A percentile compares a stretch with the other conserved stretches of the same genome.
Conservation (phyloP, 1,140 invertebrate genomes). For the Thaumatotibia leucotreta region DNA sequence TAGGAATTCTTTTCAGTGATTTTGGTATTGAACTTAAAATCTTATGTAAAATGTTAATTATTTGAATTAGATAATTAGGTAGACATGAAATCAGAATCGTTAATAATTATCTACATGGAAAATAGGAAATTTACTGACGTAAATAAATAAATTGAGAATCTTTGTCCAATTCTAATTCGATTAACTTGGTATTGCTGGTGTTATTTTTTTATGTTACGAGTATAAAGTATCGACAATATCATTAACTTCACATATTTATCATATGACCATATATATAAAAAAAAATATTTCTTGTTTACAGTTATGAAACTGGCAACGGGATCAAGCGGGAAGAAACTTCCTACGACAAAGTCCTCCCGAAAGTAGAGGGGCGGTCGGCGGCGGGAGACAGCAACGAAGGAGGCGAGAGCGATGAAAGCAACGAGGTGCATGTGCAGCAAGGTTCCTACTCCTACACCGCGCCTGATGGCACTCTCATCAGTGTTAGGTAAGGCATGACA, state of each 20-base stretch:
- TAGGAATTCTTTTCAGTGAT: too few relatives aligned
- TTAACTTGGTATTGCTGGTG: too few relatives aligned
- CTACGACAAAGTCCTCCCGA: conserved; percentile 76
- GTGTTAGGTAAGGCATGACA: conserved; percentile 67
- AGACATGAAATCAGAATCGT: too few relatives aligned
- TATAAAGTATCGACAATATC: neutral
- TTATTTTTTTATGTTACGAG: too few relatives aligned
- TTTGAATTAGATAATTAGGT: too few relatives aligned
- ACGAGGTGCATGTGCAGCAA: conserved; percentile 77
- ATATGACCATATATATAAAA: neutral
- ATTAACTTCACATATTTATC: neutral
- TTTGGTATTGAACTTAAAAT: too few relatives aligned
- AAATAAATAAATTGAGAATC: too few relatives aligned
- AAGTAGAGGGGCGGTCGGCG: conserved; percentile 34
- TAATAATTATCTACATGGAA: too few relatives aligned
- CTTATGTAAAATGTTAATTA: too few relatives aligned
- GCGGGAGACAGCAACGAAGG: conserved; percentile 59
- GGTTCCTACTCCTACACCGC: conserved; percentile 82
- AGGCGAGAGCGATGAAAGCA: conserved; percentile 70
- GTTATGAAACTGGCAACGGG: conserved; percentile 81
- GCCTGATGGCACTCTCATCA: conserved; percentile 79
- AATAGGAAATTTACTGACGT: too few relatives aligned
- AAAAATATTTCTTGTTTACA: conserved; percentile 34
- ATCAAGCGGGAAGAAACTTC: conserved; percentile 80
- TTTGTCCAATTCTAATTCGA: too few relatives aligned